phyloP scores from a whole-genome alignment of 1,140 invertebrate species.

The Chironomus striatipennis region DNA sequence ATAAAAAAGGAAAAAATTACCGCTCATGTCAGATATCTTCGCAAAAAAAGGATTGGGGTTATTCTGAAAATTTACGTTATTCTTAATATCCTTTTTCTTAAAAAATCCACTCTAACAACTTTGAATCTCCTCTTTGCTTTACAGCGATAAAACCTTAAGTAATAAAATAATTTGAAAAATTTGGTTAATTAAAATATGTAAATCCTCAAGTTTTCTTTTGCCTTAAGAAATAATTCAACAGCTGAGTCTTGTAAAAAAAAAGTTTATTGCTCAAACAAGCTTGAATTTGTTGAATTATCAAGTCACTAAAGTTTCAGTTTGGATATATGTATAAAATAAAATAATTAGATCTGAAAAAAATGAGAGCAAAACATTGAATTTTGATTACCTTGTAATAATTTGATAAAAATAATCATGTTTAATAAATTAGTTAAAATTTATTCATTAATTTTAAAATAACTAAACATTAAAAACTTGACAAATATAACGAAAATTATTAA shows the following conservation, averaged over 20 bases:
- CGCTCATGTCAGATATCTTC: neutral
- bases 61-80: neutral
- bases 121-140: neutral
- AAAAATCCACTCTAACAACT: neutral
- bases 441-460: too few species aligned
- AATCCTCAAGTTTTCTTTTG: neutral
- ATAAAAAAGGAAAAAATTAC: neutral
- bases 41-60: neutral
- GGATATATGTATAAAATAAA: neutral
- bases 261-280: neutral
- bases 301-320: neutral
- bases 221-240: neutral
- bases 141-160: neutral
- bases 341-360: too few species aligned
- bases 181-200: slow-evolving; percentile 23
- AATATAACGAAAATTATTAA: neutral
- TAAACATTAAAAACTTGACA: too few species aligned
- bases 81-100: neutral
- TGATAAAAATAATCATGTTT: too few species aligned
- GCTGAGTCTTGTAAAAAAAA: neutral
- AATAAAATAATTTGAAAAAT: slow-evolving; percentile 20
- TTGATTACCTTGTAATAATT: neutral
- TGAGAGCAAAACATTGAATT: neutral
- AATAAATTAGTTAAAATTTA: too few species aligned
- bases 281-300: neutral